phyloP scores from a whole-genome alignment of 92 coral and sea anemone species.

The Epizoanthus rinbou region DNA sequence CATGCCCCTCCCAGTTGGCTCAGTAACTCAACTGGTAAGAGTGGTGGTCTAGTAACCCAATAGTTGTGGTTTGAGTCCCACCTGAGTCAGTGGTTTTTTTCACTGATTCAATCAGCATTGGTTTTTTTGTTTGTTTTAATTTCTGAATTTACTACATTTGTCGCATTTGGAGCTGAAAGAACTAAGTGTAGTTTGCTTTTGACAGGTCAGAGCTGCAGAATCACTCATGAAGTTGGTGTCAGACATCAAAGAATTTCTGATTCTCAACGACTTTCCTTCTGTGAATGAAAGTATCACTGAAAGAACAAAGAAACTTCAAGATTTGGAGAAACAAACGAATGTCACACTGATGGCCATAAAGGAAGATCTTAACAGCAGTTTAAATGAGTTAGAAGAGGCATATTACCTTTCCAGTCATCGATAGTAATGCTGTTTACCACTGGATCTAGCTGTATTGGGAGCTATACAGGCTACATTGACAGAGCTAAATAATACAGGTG shows the following conservation, averaged over 20 bases:
- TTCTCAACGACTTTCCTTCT: constrained; percentile 94
- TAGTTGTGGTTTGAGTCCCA: too few species aligned
- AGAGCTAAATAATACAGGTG: too few species aligned
- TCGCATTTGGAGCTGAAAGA: background rate
- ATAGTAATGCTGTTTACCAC: background rate
- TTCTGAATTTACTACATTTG: background rate
- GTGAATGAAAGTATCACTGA: constrained; percentile 87
- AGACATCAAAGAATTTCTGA: constrained; percentile 96
- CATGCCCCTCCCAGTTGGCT: too few species aligned
- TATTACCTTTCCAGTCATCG: constrained; percentile 76
- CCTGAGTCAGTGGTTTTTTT: too few species aligned
- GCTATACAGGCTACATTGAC: too few species aligned
- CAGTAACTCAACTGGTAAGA: too few species aligned
- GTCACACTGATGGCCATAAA: constrained; percentile 64
- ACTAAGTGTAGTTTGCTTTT: background rate
- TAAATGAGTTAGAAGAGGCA: constrained; percentile 86
- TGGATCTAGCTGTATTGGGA: too few species aligned
- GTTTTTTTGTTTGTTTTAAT: too few species aligned
- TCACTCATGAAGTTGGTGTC: constrained; percentile 95
- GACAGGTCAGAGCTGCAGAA: constrained; percentile 96
- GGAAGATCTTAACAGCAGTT: constrained; percentile 75
- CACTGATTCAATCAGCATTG: too few species aligned
- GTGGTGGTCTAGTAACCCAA: too few species aligned
- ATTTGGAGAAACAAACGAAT: constrained; percentile 75
- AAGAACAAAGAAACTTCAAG: constrained; percentile 65